A percentile compares a stretch with the other conserved stretches of the same genome.
Conservation (phyloP, 92 coral and sea anemone genomes). For the Chrysogorgia sp. region DNA sequence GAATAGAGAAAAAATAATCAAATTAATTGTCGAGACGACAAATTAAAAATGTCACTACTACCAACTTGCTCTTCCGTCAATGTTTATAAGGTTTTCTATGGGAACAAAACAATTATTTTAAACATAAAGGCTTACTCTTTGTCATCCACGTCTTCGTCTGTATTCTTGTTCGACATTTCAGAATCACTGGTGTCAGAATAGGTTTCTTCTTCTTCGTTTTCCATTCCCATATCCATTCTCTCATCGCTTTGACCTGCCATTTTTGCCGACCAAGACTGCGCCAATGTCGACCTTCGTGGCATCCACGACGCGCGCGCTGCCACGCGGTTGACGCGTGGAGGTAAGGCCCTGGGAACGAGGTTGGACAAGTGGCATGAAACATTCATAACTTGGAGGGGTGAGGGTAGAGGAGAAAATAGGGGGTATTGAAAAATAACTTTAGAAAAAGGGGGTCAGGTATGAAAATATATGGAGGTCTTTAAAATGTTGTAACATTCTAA, state of each 20-base stretch:
- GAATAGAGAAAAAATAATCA: slow-evolving; percentile 10
- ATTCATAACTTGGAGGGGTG: no score
- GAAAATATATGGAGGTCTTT: no score
- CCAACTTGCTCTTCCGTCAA: no score
- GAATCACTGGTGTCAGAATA: slow-evolving; percentile 2
- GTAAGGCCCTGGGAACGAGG: no score
- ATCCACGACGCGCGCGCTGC: not conserved
- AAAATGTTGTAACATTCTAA: no score
- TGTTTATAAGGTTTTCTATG: not conserved
- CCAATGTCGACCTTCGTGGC: not conserved
- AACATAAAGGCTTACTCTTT: slow-evolving; percentile 8
- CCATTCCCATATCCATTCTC: slow-evolving; percentile 9
- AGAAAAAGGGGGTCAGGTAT: no score
- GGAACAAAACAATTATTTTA: not conserved
- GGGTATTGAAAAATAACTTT: no score
- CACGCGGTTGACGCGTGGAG: no score
- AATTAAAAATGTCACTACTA: not conserved
- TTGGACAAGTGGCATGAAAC: no score
- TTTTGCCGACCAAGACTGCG: not conserved
- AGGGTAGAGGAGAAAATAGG: no score
- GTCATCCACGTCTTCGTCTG: not conserved
- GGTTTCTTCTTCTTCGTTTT: not conserved
- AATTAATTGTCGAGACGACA: not conserved
- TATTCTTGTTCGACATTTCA: not conserved
- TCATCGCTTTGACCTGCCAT: slow-evolving; percentile 19